phyloP scores from a whole-genome alignment of 2,113 vertebrate genomes.

The Pseudopipra pipra region DNA sequence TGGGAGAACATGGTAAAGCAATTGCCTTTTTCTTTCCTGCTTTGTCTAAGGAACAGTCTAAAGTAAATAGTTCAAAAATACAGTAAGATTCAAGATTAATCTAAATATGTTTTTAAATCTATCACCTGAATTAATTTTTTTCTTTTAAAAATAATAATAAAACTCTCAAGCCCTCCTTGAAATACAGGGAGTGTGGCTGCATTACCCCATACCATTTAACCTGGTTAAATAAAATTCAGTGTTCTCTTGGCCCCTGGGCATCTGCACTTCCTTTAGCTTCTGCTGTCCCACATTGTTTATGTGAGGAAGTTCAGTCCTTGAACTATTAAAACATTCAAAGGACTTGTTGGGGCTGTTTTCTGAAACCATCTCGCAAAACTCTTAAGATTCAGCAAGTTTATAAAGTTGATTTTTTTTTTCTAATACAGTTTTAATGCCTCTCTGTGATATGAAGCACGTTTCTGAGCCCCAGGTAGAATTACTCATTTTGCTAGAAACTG shows the following conservation, averaged over 20 bases:
- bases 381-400: not conserved
- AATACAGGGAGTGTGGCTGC: not conserved
- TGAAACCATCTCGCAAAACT: not conserved
- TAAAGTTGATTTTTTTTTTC: not conserved
- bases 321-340: not conserved
- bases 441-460: not conserved
- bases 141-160: not conserved
- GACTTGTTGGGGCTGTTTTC: not conserved
- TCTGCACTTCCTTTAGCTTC: not conserved
- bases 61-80: not conserved
- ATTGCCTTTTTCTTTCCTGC: not conserved
- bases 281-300: rapidly evolving
- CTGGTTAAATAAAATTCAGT: not conserved
- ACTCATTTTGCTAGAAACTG: not conserved
- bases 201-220: not conserved
- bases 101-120: not conserved
- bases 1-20: not conserved
- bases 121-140: not conserved
- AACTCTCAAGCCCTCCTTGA: not conserved
- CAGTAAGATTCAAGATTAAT: not conserved
- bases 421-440: not conserved
- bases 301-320: not conserved
- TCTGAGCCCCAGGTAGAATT: not conserved
- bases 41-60: not conserved
- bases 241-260: not conserved